Evolutionary conservation across 2,797 vertebrate species (phyloP).

Genomic region (Nannoperca australis): DNA sequence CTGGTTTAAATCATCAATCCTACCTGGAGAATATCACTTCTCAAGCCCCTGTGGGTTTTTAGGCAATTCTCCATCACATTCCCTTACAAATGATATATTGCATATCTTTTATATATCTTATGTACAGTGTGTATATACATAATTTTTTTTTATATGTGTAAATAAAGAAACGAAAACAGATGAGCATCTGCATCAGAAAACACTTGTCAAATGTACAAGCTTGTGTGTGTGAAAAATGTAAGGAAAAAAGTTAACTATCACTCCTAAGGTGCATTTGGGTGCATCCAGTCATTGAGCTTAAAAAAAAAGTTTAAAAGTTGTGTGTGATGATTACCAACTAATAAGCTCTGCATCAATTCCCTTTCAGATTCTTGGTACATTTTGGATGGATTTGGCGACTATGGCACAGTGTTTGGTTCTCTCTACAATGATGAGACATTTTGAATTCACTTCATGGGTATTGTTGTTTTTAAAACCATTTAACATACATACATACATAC

Average conservation of each 20-base stretch:
- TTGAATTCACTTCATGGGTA: not conserved
- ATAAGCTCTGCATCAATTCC: not conserved
- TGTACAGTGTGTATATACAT: too few relatives aligned
- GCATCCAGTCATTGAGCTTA: not conserved
- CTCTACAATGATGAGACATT: not conserved
- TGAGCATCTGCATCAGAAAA: rapidly evolving
- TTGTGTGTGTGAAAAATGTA: not conserved
- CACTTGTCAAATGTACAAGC: not conserved
- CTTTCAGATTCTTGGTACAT: not conserved
- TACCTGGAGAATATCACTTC: too few relatives aligned
- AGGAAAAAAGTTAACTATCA: not conserved
- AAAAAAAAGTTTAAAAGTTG: not conserved
- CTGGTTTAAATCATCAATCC: not conserved
- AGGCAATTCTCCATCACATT: too few relatives aligned
- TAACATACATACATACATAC: too few relatives aligned
- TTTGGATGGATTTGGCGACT: not conserved
- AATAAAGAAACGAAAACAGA: not conserved
- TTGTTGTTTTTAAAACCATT: not conserved
- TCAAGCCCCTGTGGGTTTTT: too few relatives aligned
- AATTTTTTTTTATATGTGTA: too few relatives aligned
- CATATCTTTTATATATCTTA: too few relatives aligned
- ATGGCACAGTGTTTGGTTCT: not conserved
- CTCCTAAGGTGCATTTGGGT: not conserved
- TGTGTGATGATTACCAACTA: not conserved
- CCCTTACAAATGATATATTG: too few relatives aligned